phyloP scores from a whole-genome alignment of 2,113 vertebrate species.

The Passer montanus region DNA sequence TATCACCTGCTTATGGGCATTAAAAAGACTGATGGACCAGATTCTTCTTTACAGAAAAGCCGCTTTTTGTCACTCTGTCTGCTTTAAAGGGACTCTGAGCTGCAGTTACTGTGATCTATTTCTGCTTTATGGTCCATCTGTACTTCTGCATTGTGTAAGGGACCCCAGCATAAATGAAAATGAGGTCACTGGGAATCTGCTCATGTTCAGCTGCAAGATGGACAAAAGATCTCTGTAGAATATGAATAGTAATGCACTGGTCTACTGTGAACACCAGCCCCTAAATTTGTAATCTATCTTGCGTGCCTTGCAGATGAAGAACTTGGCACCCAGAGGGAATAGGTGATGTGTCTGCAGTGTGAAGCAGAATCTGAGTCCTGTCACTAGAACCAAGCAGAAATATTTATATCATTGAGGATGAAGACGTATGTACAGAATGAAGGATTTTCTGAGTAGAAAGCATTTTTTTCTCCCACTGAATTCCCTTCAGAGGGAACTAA shows the following conservation, averaged over 20 bases:
- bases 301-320: background rate
- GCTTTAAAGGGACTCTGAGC: background rate
- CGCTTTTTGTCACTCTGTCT: background rate
- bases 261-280: background rate
- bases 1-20: background rate
- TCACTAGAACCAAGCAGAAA: background rate
- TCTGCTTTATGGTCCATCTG: background rate
- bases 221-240: background rate
- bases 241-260: background rate
- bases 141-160: background rate
- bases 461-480: background rate
- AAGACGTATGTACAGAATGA: background rate
- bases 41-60: background rate
- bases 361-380: background rate
- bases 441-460: background rate
- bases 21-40: constrained; percentile 3
- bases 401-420: background rate
- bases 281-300: background rate
- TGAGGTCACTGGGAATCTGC: background rate
- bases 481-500: background rate
- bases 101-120: background rate
- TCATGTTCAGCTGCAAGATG: background rate
- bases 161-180: background rate
- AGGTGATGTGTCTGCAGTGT: accelerated
- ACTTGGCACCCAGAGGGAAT: background rate